A percentile compares a stretch with the other conserved stretches of the same genome.
These are phyloP conservation scores for Dipus sagitta DNA, from an alignment of 2,797 vertebrate genomes.

Conservation along the genomic window DNA sequence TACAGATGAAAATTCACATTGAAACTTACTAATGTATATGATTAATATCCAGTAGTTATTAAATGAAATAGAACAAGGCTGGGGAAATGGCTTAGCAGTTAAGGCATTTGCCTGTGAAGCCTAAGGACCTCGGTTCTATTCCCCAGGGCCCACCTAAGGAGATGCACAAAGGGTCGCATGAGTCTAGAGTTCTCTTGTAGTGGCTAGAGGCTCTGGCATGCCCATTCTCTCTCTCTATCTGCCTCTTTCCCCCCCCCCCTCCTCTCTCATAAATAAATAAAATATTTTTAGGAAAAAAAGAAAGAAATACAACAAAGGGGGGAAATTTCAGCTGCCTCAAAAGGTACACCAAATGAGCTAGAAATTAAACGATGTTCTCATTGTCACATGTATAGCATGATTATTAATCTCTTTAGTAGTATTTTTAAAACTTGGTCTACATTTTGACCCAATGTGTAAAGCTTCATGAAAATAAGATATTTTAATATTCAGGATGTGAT, in stretches of 20 bases:
- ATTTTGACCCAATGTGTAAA: slow-evolving; percentile 71
- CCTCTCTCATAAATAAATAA: no score
- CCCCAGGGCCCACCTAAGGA: no score
- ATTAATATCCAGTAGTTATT: neutral
- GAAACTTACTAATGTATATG: neutral
- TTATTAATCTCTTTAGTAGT: slow-evolving; percentile 55
- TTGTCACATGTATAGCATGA: slow-evolving; percentile 18
- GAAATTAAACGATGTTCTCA: slow-evolving; percentile 60
- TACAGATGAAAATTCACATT: neutral
- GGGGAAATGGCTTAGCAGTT: no score
- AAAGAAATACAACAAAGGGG: neutral
- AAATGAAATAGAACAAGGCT: neutral
- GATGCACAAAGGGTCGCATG: no score
- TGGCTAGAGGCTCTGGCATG: no score
- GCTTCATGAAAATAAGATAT: slow-evolving; percentile 67
- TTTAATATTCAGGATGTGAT: slow-evolving; percentile 69
- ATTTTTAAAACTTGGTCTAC: slow-evolving; percentile 69
- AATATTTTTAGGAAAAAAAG: neutral
- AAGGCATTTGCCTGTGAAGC: no score
- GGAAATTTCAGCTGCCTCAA: slow-evolving; percentile 24
- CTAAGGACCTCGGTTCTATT: no score
- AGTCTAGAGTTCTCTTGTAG: no score
- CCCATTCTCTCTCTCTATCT: no score
- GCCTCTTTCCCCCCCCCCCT: no score
- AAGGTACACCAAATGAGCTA: slow-evolving; percentile 76